phyloP scores from a whole-genome alignment of 2,113 vertebrate genomes.

The Mola mola region DNA sequence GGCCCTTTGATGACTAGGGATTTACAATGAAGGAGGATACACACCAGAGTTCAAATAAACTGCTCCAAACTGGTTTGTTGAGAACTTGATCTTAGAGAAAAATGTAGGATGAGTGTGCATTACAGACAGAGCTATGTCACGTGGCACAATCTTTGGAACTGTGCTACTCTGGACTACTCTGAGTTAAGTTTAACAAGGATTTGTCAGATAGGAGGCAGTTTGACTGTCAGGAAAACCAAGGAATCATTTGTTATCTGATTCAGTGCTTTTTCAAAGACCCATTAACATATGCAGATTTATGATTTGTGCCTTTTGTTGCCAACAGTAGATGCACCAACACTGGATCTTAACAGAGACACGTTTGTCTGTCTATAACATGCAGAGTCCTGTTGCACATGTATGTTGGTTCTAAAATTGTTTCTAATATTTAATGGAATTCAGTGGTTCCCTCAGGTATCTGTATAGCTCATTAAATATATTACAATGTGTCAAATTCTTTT shows the following conservation, averaged over 20 bases:
- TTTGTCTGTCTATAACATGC: constrained; percentile 18
- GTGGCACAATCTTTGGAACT: constrained; percentile 10
- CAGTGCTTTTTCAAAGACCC: constrained; percentile 41
- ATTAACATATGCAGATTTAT: constrained; percentile 51
- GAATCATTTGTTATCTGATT: constrained; percentile 11
- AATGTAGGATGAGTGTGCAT: not conserved
- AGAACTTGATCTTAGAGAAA: too few relatives aligned
- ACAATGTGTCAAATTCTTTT: too few relatives aligned
- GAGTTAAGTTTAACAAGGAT: too few relatives aligned
- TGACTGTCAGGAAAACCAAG: not conserved
- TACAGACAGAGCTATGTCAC: not conserved
- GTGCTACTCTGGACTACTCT: not conserved
- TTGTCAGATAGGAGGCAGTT: not conserved
- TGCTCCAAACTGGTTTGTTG: not conserved
- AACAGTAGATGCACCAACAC: constrained; percentile 46
- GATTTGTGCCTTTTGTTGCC: constrained; percentile 62
- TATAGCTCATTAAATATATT: too few relatives aligned
- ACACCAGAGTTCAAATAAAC: constrained; percentile 26
- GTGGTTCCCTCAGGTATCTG: constrained; percentile 57
- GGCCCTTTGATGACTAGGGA: too few relatives aligned
- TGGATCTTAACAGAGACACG: constrained; percentile 28
- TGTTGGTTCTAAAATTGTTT: constrained; percentile 30
- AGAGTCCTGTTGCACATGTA: constrained; percentile 36
- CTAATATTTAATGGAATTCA: constrained; percentile 17
- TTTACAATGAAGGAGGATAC: not conserved